These are phyloP conservation scores for Tenrec ecaudatus DNA, from an alignment of 2,113 vertebrate species.

Conservation along the genomic window DNA sequence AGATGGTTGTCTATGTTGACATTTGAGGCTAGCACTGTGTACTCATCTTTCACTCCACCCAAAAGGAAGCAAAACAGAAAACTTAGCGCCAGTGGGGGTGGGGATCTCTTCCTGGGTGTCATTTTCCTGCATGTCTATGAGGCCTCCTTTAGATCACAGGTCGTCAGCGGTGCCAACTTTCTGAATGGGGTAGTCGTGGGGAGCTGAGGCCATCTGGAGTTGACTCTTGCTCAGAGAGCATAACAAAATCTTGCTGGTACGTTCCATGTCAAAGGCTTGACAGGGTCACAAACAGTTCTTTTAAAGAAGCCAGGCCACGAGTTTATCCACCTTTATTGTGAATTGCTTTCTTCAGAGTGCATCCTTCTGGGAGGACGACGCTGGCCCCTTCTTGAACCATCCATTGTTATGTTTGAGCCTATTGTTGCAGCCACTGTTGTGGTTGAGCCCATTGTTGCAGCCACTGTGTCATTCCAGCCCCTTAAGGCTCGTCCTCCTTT, in stretches of 20 bases:
- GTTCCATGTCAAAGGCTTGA: conserved; percentile 27
- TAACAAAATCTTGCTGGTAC: neutral
- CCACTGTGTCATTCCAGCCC: neutral
- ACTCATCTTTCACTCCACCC: conserved; percentile 14
- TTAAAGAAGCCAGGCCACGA: neutral
- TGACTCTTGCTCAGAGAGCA: conserved; percentile 26
- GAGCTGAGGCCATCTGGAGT: neutral
- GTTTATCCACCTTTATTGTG: neutral
- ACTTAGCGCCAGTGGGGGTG: conserved; percentile 9
- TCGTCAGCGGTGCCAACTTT: conserved; percentile 28
- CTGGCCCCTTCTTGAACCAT: neutral
- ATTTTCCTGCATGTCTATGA: conserved; percentile 1
- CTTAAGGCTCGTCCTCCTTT: neutral
- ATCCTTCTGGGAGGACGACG: no score
- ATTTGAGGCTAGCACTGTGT: conserved; percentile 2
- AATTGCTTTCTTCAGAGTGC: neutral
- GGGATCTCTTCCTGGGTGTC: neutral
- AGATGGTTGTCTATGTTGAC: conserved; percentile 57
- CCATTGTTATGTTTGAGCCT: neutral
- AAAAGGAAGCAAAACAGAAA: conserved; percentile 40
- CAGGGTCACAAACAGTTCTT: neutral
- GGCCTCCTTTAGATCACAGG: conserved; percentile 6
- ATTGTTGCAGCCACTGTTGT: neutral
- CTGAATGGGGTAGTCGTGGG: neutral
- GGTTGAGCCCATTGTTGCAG: neutral